Evolutionary conservation across 2,113 vertebrate genomes (phyloP).

Genomic region (Raja brachyura): DNA sequence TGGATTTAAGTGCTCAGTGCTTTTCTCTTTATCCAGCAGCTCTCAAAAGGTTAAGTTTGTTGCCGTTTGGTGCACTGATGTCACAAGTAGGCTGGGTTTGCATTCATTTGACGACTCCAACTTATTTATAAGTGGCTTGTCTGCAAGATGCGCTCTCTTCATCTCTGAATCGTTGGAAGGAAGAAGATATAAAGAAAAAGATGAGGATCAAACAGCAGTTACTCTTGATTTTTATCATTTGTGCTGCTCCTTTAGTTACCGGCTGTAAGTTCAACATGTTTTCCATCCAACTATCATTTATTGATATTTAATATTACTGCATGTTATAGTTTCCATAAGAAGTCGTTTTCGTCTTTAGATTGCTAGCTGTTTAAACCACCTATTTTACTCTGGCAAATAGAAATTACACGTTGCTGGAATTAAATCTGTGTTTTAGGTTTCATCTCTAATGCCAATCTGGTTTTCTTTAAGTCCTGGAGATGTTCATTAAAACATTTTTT

Average conservation of each 20-base stretch:
- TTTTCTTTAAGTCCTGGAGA: neutral
- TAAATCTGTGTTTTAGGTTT: neutral
- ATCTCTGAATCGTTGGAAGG: neutral
- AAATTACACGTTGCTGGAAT: neutral
- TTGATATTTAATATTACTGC: neutral
- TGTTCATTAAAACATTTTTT: neutral
- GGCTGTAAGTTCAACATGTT: constrained; percentile 10
- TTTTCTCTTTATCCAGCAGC: neutral
- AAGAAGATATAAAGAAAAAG: neutral
- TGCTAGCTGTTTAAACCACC: neutral
- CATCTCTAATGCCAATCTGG: neutral
- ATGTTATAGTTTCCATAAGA: neutral
- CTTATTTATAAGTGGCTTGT: constrained; percentile 19
- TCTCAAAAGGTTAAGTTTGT: constrained; percentile 21
- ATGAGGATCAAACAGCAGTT: neutral
- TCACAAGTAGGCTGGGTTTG: constrained; percentile 28
- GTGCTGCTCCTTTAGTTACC: neutral
- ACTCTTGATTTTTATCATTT: neutral
- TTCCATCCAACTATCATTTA: neutral
- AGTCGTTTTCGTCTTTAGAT: neutral
- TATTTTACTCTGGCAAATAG: neutral
- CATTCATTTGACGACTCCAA: neutral
- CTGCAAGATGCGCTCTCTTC: neutral
- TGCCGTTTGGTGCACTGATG: constrained; percentile 1
- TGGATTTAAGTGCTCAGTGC: neutral